phyloP scores from a whole-genome alignment of 2,888 invertebrate genomes.

The Aromia moschata region DNA sequence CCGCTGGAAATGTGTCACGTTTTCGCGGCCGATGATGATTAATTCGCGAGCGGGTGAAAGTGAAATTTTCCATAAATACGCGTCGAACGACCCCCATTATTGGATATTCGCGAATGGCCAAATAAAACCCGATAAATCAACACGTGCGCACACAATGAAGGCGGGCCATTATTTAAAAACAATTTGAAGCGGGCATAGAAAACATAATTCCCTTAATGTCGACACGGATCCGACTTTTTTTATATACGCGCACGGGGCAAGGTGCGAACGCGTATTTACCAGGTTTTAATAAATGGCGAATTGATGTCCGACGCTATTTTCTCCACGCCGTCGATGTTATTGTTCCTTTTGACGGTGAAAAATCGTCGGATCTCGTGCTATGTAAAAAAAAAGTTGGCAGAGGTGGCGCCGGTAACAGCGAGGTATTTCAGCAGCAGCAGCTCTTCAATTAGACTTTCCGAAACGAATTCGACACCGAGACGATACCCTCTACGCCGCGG shows the following conservation, averaged over 20 bases:
- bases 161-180: conserved; percentile 3
- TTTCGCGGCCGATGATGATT: conserved; percentile 1
- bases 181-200: neutral
- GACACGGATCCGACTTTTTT: neutral
- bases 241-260: too few relatives aligned
- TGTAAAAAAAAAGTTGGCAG: too few relatives aligned
- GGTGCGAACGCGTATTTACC: too few relatives aligned
- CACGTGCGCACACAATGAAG: neutral
- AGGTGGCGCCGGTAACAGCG: too few relatives aligned
- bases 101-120: neutral
- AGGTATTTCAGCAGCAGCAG: too few relatives aligned
- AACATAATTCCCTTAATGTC: conserved; percentile 1
- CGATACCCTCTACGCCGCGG: too few relatives aligned
- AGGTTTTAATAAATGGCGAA: neutral
- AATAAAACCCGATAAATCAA: conserved; percentile 10
- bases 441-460: too few relatives aligned
- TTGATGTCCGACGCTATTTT: neutral
- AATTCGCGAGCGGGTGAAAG: conserved; percentile 3
- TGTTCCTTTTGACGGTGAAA: too few relatives aligned
- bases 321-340: neutral
- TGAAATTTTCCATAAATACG: conserved; percentile 6
- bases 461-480: too few relatives aligned
- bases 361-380: too few relatives aligned
- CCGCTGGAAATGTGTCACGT: neutral
- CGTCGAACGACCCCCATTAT: neutral